Evolutionary conservation across 2,888 invertebrate species (phyloP).

Genomic region (Ormyrus nitidulus): DNA sequence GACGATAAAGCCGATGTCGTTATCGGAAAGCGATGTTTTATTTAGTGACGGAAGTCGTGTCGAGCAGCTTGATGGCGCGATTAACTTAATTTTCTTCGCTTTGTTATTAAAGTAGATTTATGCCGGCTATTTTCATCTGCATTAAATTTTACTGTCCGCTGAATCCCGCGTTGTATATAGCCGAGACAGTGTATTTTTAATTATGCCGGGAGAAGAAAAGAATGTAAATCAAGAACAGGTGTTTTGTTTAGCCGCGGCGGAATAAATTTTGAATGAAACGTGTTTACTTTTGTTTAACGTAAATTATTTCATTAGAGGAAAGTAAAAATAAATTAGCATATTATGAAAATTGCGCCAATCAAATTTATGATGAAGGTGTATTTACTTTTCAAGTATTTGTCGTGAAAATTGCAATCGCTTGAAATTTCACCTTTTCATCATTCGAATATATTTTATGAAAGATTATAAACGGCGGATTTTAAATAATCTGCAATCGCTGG

Average conservation of each 20-base stretch:
- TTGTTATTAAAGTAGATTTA: slow-evolving; percentile 40
- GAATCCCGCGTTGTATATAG: neutral
- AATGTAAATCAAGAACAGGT: neutral
- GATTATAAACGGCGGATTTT: too few relatives aligned
- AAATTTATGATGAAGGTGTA: too few relatives aligned
- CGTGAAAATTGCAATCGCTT: too few relatives aligned
- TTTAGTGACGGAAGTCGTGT: slow-evolving; percentile 2
- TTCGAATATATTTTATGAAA: too few relatives aligned
- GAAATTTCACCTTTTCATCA: too few relatives aligned
- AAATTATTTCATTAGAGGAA: too few relatives aligned
- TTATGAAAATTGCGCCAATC: too few relatives aligned
- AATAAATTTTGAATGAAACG: too few relatives aligned
- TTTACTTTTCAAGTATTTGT: too few relatives aligned
- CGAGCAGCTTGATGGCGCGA: slow-evolving; percentile 9
- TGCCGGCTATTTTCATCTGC: slow-evolving; percentile 21
- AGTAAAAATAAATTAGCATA: too few relatives aligned
- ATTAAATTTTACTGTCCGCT: slow-evolving; percentile 31
- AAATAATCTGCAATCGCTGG: too few relatives aligned
- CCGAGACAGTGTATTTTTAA: neutral
- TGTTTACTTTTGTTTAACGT: too few relatives aligned
- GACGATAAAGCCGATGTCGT: slow-evolving; percentile 28
- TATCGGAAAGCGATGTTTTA: slow-evolving; percentile 37
- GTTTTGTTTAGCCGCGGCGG: neutral
- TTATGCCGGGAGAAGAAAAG: neutral
- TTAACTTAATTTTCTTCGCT: slow-evolving; percentile 36